Base-by-base conservation (phyloP, 2,113 vertebrate species). In the Microcebus jonahi region DNA sequence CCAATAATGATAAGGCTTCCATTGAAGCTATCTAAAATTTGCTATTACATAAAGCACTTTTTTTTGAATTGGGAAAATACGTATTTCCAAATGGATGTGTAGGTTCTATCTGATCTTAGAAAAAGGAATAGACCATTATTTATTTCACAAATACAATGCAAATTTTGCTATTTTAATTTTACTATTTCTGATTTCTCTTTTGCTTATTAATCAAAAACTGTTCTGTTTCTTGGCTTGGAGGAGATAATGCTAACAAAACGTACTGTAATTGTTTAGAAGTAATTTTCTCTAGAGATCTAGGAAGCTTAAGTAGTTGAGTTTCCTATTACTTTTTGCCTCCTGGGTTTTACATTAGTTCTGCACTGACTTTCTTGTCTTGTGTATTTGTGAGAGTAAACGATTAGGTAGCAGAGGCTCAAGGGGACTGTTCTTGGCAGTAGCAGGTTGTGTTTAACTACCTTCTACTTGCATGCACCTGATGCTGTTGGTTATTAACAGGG, bases 331-430 rank as follows among this genome's bases (percentile, higher is more conserved):
- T 96, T 96, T 96, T 92, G 92, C 94, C 97, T 92, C 97, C 88
- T 96, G 98, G 97, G 97, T 97, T 97, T 98, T 96, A 94, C 96
- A 89, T 92, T 96, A 97, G 96, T 97, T 97, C 96, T 97, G 96
- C 90, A 86, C 96, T 42, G 91, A 96, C 95, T 98, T 97, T 83
- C 97, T 96, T 92, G 95, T 96, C 91, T 97, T 50, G 45, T 86
- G 85, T 95, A 23, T 96, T 97, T 97, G 96, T 96, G 79, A 87
- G 71, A 97, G 98, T 92, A 96, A 98, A 94, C 25, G 71, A 97
- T 96, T 95, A 97, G 81, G 92, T n/a, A 92, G 92, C 93, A 97
- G 96, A 96, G 94, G 93, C 96, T 97, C 96, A 48, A 68, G 90
- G 98, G 97, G 88, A 89, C 90, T 88, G 48, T 91, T 97, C 84